phyloP scores from a whole-genome alignment of 2,888 invertebrate species.

The Trichopoda pennipes region DNA sequence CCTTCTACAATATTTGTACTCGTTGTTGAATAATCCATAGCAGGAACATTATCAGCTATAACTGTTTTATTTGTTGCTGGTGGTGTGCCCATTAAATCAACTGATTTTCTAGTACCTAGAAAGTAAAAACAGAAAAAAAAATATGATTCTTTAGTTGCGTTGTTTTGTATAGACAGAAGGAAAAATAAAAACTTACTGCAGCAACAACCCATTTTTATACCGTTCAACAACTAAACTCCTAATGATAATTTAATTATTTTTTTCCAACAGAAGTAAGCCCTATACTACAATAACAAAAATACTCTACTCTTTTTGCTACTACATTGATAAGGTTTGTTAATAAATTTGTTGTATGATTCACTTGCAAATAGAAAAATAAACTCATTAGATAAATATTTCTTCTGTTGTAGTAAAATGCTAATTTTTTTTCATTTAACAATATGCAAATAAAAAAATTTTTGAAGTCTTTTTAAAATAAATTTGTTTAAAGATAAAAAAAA shows the following conservation, averaged over 20 bases:
- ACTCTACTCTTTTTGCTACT: constrained; percentile 28
- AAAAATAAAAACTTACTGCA: constrained; percentile 51
- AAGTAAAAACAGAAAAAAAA: neutral
- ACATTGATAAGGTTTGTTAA: constrained; percentile 61
- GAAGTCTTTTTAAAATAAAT: too few species aligned
- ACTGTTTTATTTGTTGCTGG: constrained; percentile 44
- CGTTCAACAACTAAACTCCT: constrained; percentile 44
- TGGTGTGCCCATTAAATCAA: constrained; percentile 60
- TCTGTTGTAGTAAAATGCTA: neutral
- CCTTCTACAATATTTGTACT: constrained; percentile 13
- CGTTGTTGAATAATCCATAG: constrained; percentile 35
- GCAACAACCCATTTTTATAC: constrained; percentile 61
- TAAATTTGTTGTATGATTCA: constrained; percentile 40
- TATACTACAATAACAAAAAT: constrained; percentile 11
- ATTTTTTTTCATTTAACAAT: neutral
- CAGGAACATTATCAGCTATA: constrained; percentile 47
- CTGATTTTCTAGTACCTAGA: constrained; percentile 61
- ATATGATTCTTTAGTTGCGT: neutral
- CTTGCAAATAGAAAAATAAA: neutral
- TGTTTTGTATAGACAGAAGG: neutral
- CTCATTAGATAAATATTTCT: neutral
- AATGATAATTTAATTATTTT: constrained; percentile 58
- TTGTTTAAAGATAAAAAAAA: too few species aligned
- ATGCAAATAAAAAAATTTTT: neutral
- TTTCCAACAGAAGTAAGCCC: constrained; percentile 38